phyloP scores from a whole-genome alignment of 2,113 vertebrate genomes.

The Lepisosteus oculatus region DNA sequence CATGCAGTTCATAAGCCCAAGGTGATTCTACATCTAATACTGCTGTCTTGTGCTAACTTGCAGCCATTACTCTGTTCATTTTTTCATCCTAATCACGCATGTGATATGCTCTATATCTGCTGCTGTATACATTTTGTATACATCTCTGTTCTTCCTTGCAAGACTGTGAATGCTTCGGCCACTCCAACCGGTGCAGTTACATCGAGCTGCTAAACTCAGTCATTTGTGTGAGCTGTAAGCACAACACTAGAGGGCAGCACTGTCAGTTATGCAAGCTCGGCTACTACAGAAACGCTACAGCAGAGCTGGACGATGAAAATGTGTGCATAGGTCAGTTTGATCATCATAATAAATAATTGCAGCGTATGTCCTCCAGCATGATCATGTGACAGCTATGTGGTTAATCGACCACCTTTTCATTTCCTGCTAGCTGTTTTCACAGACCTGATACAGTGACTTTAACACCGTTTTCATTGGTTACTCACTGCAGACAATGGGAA shows the following conservation, averaged over 20 bases:
- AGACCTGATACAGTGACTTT: constrained; percentile 11
- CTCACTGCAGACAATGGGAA: constrained; percentile 2
- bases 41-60: constrained; percentile 45
- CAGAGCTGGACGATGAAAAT: constrained; percentile 97
- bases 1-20: constrained; percentile 54
- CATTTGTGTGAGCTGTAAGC: constrained; percentile 99
- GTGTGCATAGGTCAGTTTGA: constrained; percentile 98
- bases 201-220: constrained; percentile 97
- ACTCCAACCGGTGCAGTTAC: constrained; percentile 99
- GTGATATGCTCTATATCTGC: constrained; percentile 70
- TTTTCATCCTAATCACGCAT: constrained; percentile 77
- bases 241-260: constrained; percentile 99
- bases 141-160: constrained; percentile 87
- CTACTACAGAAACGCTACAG: constrained; percentile 98
- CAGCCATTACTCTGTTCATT: constrained; percentile 57
- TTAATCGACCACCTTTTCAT: constrained; percentile 1
- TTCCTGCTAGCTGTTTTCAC: constrained; percentile 15
- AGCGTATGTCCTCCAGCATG: constrained; percentile 51
- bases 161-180: constrained; percentile 98
- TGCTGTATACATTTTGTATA: constrained; percentile 67
- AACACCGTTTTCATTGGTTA: not conserved
- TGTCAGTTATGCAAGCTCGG: constrained; percentile 98
- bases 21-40: constrained; percentile 53
- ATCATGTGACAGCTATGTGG: constrained; percentile 2
- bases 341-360: constrained; percentile 48